Base-by-base conservation (phyloP, 2,113 vertebrate genomes). In the Phaetusa simplex region DNA sequence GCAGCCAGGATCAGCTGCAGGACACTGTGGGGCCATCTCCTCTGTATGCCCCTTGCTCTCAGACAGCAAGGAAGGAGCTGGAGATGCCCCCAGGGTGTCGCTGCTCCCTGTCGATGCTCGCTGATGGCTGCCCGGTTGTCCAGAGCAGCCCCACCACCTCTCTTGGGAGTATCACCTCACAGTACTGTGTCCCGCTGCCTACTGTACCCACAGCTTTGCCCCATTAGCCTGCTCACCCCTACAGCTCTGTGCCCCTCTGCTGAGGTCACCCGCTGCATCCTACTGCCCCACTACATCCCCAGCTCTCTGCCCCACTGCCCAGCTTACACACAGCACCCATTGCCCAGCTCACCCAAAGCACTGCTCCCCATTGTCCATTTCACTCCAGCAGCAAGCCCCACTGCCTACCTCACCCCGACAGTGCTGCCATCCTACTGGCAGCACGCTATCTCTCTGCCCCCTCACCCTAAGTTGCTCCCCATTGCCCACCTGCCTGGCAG, bases 71-170 rank as follows among this genome's bases (percentile, higher is more conserved):
- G 22, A 36, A 61, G 34, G 65, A 87, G 49, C 59, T 89, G 73
- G 45, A 43, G 23, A 40, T 61, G 64, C 4, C 20, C 53, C 40
- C 0, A 3, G 11, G 10, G 29, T 32, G 32, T 20, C 0, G 0
- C 42, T 71, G 30, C 59, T 90, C 29, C 24, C 30, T 64, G 21
- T 29, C 67, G 58, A 26, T 17, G 52, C 32, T 58, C 18, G 1
- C 32, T 90, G 69, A 11, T 26, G 2, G 2, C 32, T 76, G 66
- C 9, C 27, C 4, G 2, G 9, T 32, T 14, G 0, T 11, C 59
- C 73, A 64, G 71, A 74, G 72, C 36, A 70, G 43, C 56, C 36
- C 21, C 3, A 13, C 56, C 56, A n/a, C 26, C 59, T 42, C 38
- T 43, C 55, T 5, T 16, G 47, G 34, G 34, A 1, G 24, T 14